phyloP scores from a whole-genome alignment of 2,113 vertebrate genomes.

The Dromaius novaehollandiae region DNA sequence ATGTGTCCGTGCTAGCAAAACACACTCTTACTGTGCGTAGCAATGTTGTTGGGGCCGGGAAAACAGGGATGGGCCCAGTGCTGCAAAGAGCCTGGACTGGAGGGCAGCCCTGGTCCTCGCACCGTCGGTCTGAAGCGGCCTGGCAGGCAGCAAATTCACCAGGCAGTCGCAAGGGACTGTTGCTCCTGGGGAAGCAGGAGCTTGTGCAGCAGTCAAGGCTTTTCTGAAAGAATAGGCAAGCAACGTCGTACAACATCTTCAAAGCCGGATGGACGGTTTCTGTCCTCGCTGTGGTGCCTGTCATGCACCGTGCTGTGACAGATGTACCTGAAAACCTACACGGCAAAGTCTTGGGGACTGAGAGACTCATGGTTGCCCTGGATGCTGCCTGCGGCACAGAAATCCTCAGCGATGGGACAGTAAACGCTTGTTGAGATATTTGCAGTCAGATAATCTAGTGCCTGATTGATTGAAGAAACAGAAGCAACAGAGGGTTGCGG shows the following conservation, averaged over 20 bases:
- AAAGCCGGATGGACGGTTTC: background rate
- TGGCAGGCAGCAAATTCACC: background rate
- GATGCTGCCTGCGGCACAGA: no score
- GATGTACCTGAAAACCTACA: background rate
- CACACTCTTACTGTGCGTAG: no score
- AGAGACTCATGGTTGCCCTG: no score
- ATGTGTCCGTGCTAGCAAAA: background rate
- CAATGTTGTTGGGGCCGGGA: no score
- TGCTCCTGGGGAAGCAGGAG: background rate
- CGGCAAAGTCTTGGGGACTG: background rate
- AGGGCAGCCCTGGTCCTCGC: background rate
- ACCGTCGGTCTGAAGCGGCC: background rate
- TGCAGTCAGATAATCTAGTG: background rate
- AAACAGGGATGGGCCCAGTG: background rate
- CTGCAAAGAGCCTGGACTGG: no score
- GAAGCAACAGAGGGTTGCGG: background rate
- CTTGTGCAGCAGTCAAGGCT: no score
- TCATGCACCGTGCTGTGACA: no score
- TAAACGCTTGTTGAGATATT: background rate
- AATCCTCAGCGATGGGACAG: background rate
- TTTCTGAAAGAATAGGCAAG: background rate
- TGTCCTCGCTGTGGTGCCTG: no score
- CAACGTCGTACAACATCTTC: background rate
- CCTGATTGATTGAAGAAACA: background rate
- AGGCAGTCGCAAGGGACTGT: no score